Conservation (phyloP, 2,797 vertebrate species). For the Onychomys arenicola region DNA sequence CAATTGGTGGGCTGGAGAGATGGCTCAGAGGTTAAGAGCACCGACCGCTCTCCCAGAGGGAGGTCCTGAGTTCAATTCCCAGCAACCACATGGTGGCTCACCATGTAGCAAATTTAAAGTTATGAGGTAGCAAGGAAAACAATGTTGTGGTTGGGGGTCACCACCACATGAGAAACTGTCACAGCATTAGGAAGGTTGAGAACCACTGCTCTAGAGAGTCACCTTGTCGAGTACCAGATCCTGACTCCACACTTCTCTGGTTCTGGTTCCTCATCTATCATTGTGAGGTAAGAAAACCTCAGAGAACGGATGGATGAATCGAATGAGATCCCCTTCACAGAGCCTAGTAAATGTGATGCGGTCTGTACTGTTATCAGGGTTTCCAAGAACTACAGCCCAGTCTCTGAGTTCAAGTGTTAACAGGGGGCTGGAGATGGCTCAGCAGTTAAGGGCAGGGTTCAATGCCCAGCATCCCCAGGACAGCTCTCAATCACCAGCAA, state of each 20-base stretch:
- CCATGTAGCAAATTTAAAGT: neutral
- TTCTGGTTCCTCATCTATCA: neutral
- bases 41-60: no score
- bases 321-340: neutral
- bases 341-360: neutral
- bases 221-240: neutral
- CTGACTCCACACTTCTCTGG: neutral
- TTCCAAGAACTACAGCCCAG: neutral
- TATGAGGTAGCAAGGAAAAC: neutral
- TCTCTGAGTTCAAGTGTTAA: neutral
- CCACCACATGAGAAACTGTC: neutral
- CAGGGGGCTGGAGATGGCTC: neutral
- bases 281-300: neutral
- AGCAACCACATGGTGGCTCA: no score
- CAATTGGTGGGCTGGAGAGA: no score
- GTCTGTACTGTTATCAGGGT: neutral
- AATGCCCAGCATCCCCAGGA: neutral
- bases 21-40: no score
- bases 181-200: neutral
- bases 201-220: neutral
- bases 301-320: neutral
- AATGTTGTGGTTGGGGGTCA: neutral
- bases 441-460: neutral
- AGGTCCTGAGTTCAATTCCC: no score
- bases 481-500: neutral